A percentile compares a stretch with the other conserved stretches of the same genome.
These are phyloP conservation scores for Maniola hyperantus DNA, from an alignment of 2,888 invertebrate species.

Conservation along the genomic window DNA sequence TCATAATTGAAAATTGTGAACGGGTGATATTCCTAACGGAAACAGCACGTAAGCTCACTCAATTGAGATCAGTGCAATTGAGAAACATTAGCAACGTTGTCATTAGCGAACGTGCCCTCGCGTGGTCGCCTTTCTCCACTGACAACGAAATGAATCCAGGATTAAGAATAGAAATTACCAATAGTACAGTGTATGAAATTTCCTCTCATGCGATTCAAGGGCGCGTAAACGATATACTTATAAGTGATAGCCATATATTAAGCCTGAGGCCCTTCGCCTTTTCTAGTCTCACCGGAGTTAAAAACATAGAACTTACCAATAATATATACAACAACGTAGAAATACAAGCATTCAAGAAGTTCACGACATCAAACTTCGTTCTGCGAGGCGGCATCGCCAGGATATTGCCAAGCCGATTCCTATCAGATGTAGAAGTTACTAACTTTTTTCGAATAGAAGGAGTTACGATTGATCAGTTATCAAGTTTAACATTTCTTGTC, in stretches of 20 bases:
- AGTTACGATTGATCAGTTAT: conserved; percentile 84
- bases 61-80: conserved; percentile 85
- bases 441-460: conserved; percentile 86
- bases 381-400: conserved; percentile 84
- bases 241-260: conserved; percentile 84
- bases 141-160: conserved; percentile 86
- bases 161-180: conserved; percentile 74
- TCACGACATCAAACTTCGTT: conserved; percentile 85
- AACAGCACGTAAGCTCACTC: conserved; percentile 83
- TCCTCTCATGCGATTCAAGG: conserved; percentile 87
- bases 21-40: conserved; percentile 82
- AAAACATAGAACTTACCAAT: conserved; percentile 84
- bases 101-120: conserved; percentile 84
- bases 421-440: conserved; percentile 88
- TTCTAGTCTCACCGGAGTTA: conserved; percentile 86
- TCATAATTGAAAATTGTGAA: conserved; percentile 86
- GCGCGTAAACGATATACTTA: conserved; percentile 85
- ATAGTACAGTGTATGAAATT: conserved; percentile 79
- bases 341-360: conserved; percentile 90
- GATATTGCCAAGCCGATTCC: conserved; percentile 86
- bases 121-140: conserved; percentile 82
- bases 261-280: conserved; percentile 88
- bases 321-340: conserved; percentile 84
- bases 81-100: conserved; percentile 84
- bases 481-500: conserved; percentile 87